Evolutionary conservation across 2,113 vertebrate genomes (phyloP), one percentile per base, ranked within the genome.

Genomic region (Pseudorhombus dupliciocellatus): DNA sequence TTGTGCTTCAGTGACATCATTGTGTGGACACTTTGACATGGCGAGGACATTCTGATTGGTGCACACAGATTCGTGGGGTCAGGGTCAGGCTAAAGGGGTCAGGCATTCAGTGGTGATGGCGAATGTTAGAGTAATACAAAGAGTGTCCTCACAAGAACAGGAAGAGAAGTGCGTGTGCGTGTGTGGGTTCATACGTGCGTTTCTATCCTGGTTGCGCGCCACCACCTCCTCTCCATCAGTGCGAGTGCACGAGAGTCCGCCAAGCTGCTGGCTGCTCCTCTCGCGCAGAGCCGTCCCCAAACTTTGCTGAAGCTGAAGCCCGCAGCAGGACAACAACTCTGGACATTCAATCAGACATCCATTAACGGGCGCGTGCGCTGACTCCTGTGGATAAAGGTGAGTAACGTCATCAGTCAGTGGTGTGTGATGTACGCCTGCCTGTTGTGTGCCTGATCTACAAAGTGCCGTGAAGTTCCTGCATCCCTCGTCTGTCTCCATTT

Each of bases 271-370:
- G 76, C 76, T 63, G 59, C 83, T 73, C 24, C 81, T 82, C 72
- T 81, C 70, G 78, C 81, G 37, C 84, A 83, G 75, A 28, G 20
- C 16, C 86, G 7, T 84, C 73, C 65, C 16, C 76, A 85, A 91
- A 90, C 81, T 91, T 91, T 87, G 70, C 76, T 24, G 76, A 59
- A 59, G 85, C 81, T 50, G 59, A 10, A 77, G 55, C 64, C 84
- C 70, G 48, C 52, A 25, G 4, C 48, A 16, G 59, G 51, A 54
- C 30, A 48, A 70, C 58, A 54, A 20, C 42, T 6, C 24, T 20
- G 9, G 44, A 18, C 26, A n/a, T 20, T 11, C 4, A 12, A 5
- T 14, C 0, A 25, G 1, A 25, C 1, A 28, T 6, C 28, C n/a
- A 22, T 59, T 8, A 24, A 22, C 34, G 14, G 31, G 1, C n/a